Base-by-base conservation (phyloP, 2,113 vertebrate species). In the Microtus richardsoni region DNA sequence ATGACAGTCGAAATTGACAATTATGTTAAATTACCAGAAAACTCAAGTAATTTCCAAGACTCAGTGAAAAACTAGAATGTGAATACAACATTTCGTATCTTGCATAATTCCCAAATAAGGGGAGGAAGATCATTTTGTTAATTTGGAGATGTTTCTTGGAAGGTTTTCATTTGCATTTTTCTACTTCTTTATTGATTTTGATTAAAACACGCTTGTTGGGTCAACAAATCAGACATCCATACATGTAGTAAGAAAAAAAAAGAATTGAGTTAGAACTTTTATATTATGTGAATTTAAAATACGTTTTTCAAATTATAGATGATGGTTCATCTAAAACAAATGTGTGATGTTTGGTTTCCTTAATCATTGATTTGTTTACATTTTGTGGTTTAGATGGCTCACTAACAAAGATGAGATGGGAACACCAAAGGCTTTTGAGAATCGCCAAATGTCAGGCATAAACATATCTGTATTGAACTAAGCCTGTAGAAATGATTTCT, bases 11-110 rank as follows among this genome's bases (percentile, higher is more conserved):
- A 97, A 82, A 54, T 89, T 88, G 89, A 52, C 73, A 94, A 91
- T 93, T 71, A 79, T 80, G 60, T 91, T 93, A 80, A 92, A 82
- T 95, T 91, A 92, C 41, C n/a, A 89, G 83, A 88, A 93, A 92
- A 41, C 14, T 24, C 79, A 84, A 91, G 82, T 49, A 78, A 94
- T 90, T 94, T 91, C 64, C 17, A 83, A 95, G 86, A 95, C 70
- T 39, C n/a, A 70, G 3, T 54, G 39, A 91, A 95, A 94, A 95
- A 64, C 62, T 91, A 39, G 3, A 58, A 33, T 54, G 33, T 85
- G 49, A 88, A 90, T 70, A 41, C 36, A 80, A 5, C 68, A 66
- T 90, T 94, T 80, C 93, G 28, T 62, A 60, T 89, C 62, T 93
- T 91, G 14, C 1, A 21, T 83, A 91, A 89, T 62, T 88, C 90